Evolutionary conservation across 1,140 invertebrate species (phyloP).

Genomic region (Halictus rubicundus): DNA sequence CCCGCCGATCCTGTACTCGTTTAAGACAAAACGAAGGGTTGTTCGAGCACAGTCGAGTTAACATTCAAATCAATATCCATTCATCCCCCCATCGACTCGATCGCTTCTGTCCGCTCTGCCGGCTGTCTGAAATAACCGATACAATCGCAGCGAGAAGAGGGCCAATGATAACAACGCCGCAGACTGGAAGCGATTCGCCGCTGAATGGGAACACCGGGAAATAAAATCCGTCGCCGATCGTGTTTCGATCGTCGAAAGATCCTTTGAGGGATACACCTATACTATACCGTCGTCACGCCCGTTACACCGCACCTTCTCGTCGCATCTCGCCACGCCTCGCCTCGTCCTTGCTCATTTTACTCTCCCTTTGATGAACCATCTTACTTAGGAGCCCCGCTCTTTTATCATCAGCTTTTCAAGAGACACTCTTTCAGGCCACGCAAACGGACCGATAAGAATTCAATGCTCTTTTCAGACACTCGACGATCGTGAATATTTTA

Average conservation of each 20-base stretch:
- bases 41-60: conserved; percentile 37
- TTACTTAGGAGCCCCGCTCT: background rate
- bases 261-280: background rate
- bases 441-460: too few relatives aligned
- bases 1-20: conserved; percentile 5
- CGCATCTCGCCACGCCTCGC: too few relatives aligned
- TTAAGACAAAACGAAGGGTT: conserved; percentile 43
- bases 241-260: background rate
- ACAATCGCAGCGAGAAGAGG: background rate
- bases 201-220: background rate
- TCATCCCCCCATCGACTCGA: conserved; percentile 30
- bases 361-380: background rate
- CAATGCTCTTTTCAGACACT: too few relatives aligned
- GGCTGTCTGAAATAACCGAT: background rate
- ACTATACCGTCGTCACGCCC: background rate
- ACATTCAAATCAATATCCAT: conserved; percentile 64
- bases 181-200: background rate
- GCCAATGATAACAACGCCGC: background rate
- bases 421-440: too few relatives aligned
- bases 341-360: background rate
- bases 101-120: background rate
- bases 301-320: background rate
- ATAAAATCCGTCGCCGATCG: background rate
- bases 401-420: too few relatives aligned
- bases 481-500: too few relatives aligned